phyloP scores from a whole-genome alignment of 2,888 invertebrate genomes.

The Drosophila trichaetosa region DNA sequence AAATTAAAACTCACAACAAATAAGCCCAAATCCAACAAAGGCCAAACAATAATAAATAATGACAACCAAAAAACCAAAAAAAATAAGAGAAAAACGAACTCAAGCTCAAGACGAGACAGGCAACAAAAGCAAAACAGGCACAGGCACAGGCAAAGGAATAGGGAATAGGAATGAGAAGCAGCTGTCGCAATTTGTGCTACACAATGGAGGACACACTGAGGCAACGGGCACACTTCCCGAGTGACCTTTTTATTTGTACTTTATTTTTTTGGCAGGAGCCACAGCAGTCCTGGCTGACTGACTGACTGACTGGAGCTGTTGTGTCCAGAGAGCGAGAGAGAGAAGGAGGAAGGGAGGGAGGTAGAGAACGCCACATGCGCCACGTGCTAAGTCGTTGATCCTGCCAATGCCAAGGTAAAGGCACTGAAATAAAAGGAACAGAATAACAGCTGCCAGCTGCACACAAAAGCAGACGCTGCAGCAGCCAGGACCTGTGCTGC shows the following conservation, averaged over 20 bases:
- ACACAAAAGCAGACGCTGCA: slow-evolving; percentile 22
- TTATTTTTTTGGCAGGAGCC: slow-evolving; percentile 67
- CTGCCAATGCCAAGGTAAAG: slow-evolving; percentile 56
- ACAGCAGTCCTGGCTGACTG: slow-evolving; percentile 31
- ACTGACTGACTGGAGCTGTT: slow-evolving; percentile 27
- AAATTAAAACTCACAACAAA: slow-evolving; percentile 73
- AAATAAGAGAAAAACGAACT: slow-evolving; percentile 31
- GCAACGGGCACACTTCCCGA: slow-evolving; percentile 71
- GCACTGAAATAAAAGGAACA: slow-evolving; percentile 18
- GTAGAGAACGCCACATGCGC: slow-evolving; percentile 70
- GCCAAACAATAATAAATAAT: slow-evolving; percentile 75
- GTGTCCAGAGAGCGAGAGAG: slow-evolving; percentile 7
- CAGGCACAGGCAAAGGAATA: slow-evolving; percentile 10
- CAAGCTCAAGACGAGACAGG: slow-evolving; percentile 35
- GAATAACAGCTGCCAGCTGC: slow-evolving; percentile 58
- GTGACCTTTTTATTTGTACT: slow-evolving; percentile 68
- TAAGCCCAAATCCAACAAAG: slow-evolving; percentile 61
- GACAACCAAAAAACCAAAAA: slow-evolving; percentile 48
- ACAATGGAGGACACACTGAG: slow-evolving; percentile 48
- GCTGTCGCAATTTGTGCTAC: slow-evolving; percentile 55
- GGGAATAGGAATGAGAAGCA: slow-evolving; percentile 38
- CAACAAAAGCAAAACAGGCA: slow-evolving; percentile 40
- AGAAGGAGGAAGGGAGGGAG: neutral
- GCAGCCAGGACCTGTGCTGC: slow-evolving; percentile 39
- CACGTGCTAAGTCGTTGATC: slow-evolving; percentile 80